Base-by-base conservation (phyloP, 2,797 vertebrate species). In the Agapornis canus region DNA sequence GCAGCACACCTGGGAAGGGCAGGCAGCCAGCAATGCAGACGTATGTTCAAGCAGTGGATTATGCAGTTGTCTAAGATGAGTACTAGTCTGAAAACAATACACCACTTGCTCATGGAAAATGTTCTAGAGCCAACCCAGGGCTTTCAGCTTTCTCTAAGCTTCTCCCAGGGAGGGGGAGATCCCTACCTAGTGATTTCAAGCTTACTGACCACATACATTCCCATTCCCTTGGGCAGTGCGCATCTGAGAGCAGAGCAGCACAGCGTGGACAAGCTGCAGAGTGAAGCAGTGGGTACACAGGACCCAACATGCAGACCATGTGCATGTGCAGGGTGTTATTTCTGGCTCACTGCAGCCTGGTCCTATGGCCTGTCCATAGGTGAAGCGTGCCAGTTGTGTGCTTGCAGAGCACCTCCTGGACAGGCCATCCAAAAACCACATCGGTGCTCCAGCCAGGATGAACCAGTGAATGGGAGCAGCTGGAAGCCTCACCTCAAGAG, bases 331-430 rank as follows among this genome's bases (percentile, higher is more conserved):
- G 54, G 66, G 16, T 61, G 27, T 52, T 48, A 72, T 42, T 93
- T 82, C 79, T 65, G 88, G 13, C 63, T 52, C 68, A 35, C 54
- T 6, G 1, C 77, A 54, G 56, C 59, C 49, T 49, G 4, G 3
- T 52, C 65, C 51, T 35, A 26, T 27, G 51, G 47, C 69, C 66
- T 0, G 1, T 15, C 51, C 0, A 0, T 3, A 78, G 73, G 70
- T 47, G 40, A 78, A 63, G 22, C 0, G 0, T 35, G 25, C 43
- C 65, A 83, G 61, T 48, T 51, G 32, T 10, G 69, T 31, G 15
- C 39, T 66, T 32, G 42, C 29, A 70, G 35, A 89, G 60, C 80
- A 77, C 20, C n/a, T 69, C 76, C 72, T 29, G 19, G 19, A 85
- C 59, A 66, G 10, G 26, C 29, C 40, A 64, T 37, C 49, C 70